phyloP scores from a whole-genome alignment of 2,888 invertebrate species.

The Eilema sororculum region DNA sequence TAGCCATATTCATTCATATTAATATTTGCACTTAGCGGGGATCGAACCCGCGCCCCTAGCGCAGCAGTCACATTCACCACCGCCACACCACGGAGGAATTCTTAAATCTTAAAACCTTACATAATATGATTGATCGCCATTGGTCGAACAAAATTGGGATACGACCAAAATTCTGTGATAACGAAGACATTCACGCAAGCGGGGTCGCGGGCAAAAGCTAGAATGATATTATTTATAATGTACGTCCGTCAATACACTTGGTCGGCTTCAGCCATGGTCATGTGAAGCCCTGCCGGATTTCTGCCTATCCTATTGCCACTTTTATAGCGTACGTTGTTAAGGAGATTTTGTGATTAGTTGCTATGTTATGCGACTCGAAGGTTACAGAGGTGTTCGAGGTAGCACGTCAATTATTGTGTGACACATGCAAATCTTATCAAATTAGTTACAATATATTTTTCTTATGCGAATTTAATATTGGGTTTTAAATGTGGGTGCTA shows the following conservation, averaged over 20 bases:
- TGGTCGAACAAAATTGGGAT: too few species aligned
- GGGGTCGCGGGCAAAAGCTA: conserved; percentile 22
- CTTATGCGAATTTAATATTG: background rate
- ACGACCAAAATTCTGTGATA: too few species aligned
- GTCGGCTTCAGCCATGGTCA: conserved; percentile 69
- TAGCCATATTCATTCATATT: too few species aligned
- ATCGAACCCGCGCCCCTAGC: too few species aligned
- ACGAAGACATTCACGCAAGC: too few species aligned
- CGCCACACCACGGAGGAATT: too few species aligned
- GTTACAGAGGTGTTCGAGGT: background rate
- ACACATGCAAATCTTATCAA: background rate
- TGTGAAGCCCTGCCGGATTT: conserved; percentile 68
- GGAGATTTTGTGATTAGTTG: conserved; percentile 45
- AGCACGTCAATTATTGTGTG: background rate
- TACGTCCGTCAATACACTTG: conserved; percentile 61
- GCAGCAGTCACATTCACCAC: too few species aligned
- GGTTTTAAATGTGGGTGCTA: too few species aligned
- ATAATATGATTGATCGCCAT: too few species aligned
- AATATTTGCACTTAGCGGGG: too few species aligned
- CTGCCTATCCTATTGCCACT: conserved; percentile 68
- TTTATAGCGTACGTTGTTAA: conserved; percentile 47
- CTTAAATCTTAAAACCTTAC: too few species aligned
- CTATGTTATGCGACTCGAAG: conserved; percentile 11
- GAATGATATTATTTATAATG: conserved; percentile 62
- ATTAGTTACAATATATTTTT: background rate